phyloP scores from a whole-genome alignment of 2,113 vertebrate species.

The Hucho hucho region DNA sequence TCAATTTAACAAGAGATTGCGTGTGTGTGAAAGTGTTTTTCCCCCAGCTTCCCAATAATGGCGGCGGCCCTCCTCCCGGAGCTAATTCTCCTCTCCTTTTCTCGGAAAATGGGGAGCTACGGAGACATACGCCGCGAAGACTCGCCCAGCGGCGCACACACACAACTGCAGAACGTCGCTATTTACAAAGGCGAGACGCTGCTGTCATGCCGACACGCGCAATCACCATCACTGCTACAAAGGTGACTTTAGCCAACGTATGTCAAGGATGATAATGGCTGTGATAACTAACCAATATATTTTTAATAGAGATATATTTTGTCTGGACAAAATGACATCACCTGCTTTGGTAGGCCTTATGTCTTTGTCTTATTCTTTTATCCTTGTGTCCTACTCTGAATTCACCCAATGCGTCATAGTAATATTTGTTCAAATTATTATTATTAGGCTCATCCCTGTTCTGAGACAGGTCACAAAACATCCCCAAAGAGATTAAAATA shows the following conservation, averaged over 20 bases:
- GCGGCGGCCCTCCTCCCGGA: constrained; percentile 71
- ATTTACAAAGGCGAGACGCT: constrained; percentile 3
- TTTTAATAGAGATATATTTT: no score
- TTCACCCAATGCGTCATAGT: no score
- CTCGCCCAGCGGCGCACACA: constrained; percentile 78
- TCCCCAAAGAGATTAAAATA: no score
- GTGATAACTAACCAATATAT: not conserved
- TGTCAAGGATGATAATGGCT: not conserved
- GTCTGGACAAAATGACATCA: no score
- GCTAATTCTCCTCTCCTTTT: constrained; percentile 71
- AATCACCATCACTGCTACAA: constrained; percentile 2
- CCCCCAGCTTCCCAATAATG: constrained; percentile 74
- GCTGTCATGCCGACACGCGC: constrained; percentile 16
- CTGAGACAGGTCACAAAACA: no score
- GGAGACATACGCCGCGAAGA: constrained; percentile 67
- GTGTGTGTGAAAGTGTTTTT: constrained; percentile 61
- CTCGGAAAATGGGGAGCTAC: constrained; percentile 69
- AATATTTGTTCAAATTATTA: no score
- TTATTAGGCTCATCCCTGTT: no score
- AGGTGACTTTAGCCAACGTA: not conserved
- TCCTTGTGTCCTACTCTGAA: no score
- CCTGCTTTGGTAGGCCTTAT: no score
- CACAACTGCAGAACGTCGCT: constrained; percentile 70
- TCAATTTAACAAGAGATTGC: constrained; percentile 38
- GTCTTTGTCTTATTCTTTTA: no score